Evolutionary conservation across 2,888 invertebrate species (phyloP).

Genomic region (Andrena camellia): DNA sequence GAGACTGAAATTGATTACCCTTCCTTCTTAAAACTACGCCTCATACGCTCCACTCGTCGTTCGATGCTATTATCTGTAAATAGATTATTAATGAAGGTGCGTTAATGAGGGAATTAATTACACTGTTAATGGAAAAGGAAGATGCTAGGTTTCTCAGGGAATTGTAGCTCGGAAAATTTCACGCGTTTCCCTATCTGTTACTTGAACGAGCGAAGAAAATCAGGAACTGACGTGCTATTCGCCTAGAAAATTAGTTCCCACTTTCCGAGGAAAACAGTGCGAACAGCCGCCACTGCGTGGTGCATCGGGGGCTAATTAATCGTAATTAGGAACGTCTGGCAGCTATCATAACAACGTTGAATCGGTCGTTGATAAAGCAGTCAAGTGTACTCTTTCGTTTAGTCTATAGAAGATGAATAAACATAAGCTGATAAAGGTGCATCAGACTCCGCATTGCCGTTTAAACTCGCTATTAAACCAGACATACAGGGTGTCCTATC

Average conservation of each 20-base stretch:
- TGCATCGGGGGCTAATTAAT: conserved; percentile 16
- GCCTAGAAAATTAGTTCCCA: conserved; percentile 8
- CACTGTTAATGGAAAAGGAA: not conserved
- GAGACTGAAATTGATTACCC: not conserved
- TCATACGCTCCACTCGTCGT: not conserved
- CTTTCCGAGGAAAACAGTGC: not conserved
- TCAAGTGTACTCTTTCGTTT: not conserved
- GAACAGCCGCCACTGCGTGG: not conserved
- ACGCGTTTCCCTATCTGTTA: conserved; percentile 15
- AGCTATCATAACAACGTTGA: not conserved
- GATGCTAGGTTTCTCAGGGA: conserved; percentile 30
- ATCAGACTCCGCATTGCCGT: not conserved
- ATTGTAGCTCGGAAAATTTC: conserved; percentile 38
- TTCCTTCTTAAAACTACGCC: not conserved
- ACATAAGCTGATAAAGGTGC: not conserved
- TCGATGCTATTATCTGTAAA: not conserved
- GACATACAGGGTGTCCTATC: too few relatives aligned
- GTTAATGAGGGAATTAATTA: conserved; percentile 24
- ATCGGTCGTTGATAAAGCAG: not conserved
- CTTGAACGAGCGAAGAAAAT: conserved; percentile 25
- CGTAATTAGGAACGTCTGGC: conserved; percentile 13
- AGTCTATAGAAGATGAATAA: not conserved
- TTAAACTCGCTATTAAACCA: not conserved
- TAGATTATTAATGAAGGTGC: not conserved
- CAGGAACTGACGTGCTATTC: conserved; percentile 32